A percentile compares a stretch with the other conserved stretches of the same genome.
Conservation (phyloP, 2,797 vertebrate species). For the Antrozous pallidus region DNA sequence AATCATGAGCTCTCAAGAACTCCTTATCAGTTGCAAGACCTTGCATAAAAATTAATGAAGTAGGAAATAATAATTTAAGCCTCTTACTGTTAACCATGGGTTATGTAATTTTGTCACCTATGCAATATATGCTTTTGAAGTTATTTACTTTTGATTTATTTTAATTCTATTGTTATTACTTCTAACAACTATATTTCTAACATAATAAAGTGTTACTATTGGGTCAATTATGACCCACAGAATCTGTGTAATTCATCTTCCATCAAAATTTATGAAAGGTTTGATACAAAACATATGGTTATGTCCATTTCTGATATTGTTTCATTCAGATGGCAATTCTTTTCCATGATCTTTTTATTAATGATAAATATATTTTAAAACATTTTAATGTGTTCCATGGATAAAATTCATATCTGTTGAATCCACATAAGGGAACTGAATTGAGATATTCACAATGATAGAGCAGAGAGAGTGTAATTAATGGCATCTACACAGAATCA, state of each 20-base stretch:
- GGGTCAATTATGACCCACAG: background rate
- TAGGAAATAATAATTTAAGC: background rate
- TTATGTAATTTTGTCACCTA: background rate
- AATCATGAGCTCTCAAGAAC: constrained; percentile 64
- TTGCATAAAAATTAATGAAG: background rate
- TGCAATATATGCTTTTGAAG: background rate
- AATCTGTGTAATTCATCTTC: background rate
- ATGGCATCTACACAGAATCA: constrained; percentile 65
- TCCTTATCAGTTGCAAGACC: background rate
- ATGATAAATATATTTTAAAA: constrained; percentile 32
- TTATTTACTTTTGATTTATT: background rate
- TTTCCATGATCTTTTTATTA: constrained; percentile 18
- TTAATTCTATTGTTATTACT: background rate
- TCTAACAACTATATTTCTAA: background rate
- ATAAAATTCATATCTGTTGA: constrained; percentile 54
- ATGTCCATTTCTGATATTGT: background rate
- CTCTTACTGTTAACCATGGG: background rate
- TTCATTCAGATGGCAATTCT: background rate
- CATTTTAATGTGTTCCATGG: background rate
- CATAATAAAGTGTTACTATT: background rate
- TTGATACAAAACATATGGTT: constrained; percentile 23
- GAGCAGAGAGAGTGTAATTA: constrained; percentile 51
- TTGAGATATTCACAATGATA: constrained; percentile 12
- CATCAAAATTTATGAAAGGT: background rate
- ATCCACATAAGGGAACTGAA: background rate